These are phyloP conservation scores for Philereme vetulata DNA, from an alignment of 2,888 invertebrate species.

Conservation along the genomic window DNA sequence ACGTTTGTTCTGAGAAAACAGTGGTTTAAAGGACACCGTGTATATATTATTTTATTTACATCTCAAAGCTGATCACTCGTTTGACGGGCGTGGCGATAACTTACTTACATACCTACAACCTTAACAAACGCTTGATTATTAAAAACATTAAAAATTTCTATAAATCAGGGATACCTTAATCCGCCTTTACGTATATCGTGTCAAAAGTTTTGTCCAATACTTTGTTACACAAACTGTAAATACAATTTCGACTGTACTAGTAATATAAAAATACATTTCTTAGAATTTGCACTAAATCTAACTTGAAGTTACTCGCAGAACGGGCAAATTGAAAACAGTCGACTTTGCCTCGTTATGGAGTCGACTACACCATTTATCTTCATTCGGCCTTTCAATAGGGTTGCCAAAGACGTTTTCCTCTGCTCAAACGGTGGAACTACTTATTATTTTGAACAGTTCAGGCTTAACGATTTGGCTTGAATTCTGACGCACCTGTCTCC, in stretches of 20 bases:
- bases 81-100: no score
- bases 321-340: constrained; percentile 80
- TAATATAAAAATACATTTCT: constrained; percentile 54
- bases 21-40: no score
- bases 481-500: constrained; percentile 65
- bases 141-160: no score
- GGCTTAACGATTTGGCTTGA: constrained; percentile 75
- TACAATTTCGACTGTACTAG: constrained; percentile 17
- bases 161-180: no score
- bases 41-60: no score
- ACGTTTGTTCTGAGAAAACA: no score
- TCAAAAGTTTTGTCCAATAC: no score
- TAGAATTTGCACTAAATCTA: constrained; percentile 71
- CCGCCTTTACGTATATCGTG: no score
- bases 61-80: no score
- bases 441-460: constrained; percentile 79
- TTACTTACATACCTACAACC: no score
- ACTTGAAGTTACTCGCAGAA: constrained; percentile 50
- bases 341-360: constrained; percentile 77
- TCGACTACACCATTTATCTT: constrained; percentile 79
- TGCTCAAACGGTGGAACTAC: constrained; percentile 78
- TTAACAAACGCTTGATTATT: no score
- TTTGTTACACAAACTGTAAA: no score
- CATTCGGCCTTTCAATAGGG: constrained; percentile 79
- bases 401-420: constrained; percentile 77